A percentile compares a stretch with the other conserved stretches of the same genome.
phyloP scores from a whole-genome alignment of 2,113 vertebrate species.

The Emydura subglobosa region DNA sequence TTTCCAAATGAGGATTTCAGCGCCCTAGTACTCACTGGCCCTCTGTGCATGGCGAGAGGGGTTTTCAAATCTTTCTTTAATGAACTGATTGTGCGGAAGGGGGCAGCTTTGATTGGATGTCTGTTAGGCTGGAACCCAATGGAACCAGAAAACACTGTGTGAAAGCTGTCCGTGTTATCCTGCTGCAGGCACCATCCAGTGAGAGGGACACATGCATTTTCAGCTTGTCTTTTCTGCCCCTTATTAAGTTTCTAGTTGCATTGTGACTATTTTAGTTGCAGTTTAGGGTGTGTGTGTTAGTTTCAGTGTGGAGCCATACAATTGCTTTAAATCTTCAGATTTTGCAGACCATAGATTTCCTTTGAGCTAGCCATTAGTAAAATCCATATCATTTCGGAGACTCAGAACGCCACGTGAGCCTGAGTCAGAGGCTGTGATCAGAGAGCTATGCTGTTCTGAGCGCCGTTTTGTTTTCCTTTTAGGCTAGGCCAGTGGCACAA shows the following conservation, averaged over 20 bases:
- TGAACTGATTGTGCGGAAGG: neutral
- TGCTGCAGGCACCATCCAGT: neutral
- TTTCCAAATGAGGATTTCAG: neutral
- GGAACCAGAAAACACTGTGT: neutral
- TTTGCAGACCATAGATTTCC: neutral
- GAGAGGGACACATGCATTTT: neutral
- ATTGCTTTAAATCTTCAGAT: neutral
- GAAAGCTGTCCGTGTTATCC: neutral
- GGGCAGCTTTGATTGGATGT: neutral
- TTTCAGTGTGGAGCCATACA: neutral
- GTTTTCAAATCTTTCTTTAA: neutral
- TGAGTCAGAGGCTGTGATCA: fast-evolving
- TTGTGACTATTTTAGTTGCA: neutral
- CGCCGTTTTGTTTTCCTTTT: neutral
- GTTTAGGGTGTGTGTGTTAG: neutral
- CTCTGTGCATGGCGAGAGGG: neutral
- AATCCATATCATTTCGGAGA: neutral
- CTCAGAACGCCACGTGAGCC: neutral
- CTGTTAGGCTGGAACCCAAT: neutral
- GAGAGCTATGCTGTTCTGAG: fast-evolving
- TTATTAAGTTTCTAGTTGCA: neutral
- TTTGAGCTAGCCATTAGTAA: neutral
- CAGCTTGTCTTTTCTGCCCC: neutral
- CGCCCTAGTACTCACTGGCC: neutral
- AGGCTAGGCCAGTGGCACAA: neutral